Evolutionary conservation across 2,888 invertebrate species (phyloP).

Genomic region (Papilio demoleus): DNA sequence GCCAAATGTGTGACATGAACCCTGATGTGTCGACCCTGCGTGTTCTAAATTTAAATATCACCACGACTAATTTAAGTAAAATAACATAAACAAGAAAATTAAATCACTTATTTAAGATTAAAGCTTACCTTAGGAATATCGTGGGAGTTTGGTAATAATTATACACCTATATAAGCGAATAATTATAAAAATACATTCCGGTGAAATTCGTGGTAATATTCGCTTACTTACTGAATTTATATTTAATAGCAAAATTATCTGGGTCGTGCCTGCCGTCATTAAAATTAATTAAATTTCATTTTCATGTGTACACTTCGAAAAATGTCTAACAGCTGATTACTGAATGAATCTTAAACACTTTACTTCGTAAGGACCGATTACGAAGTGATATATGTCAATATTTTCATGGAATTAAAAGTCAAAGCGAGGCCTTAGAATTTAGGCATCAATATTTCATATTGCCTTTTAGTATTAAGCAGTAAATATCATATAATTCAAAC

Average conservation of each 20-base stretch:
- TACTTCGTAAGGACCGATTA: neutral
- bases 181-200: neutral
- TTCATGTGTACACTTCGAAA: neutral
- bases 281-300: neutral
- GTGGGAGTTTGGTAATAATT: neutral
- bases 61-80: too few species aligned
- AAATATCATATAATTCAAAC: too few species aligned
- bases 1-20: too few species aligned
- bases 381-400: too few species aligned
- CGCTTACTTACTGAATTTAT: neutral
- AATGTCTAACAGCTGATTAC: neutral
- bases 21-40: too few species aligned
- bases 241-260: slow-evolving; percentile 9
- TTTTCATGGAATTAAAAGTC: too few species aligned
- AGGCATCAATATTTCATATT: too few species aligned
- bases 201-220: neutral
- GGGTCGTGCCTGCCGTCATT: neutral
- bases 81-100: neutral
- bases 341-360: neutral
- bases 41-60: too few species aligned
- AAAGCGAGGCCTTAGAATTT: too few species aligned
- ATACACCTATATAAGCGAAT: slow-evolving; percentile 3
- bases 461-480: too few species aligned
- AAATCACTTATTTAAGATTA: neutral
- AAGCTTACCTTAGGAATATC: neutral